Conservation (phyloP, 2,113 vertebrate genomes). For the Epinephelus cyanopodus region DNA sequence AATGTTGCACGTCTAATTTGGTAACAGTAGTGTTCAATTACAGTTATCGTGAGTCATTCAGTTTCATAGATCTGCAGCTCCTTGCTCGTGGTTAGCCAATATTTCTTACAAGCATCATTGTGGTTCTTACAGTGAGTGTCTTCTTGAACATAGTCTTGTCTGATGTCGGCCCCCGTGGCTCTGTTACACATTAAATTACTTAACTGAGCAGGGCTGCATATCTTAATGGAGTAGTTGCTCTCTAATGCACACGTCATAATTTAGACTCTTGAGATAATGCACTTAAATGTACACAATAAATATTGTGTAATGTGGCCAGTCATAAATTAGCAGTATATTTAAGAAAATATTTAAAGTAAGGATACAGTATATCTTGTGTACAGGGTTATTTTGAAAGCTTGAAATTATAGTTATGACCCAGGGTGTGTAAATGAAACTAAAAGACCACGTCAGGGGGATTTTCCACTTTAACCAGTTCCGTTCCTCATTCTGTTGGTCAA, state of each 20-base stretch:
- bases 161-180: neutral
- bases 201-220: neutral
- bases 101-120: conserved; percentile 20
- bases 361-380: neutral
- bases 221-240: conserved; percentile 1
- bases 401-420: neutral
- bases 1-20: conserved; percentile 24
- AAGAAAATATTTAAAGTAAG: neutral
- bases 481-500: conserved; percentile 19
- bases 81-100: conserved; percentile 23
- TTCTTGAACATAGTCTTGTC: neutral
- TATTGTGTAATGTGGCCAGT: neutral
- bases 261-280: neutral
- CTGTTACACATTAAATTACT: neutral
- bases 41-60: conserved; percentile 53
- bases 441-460: neutral
- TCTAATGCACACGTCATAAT: neutral
- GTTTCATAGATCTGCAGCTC: conserved; percentile 17
- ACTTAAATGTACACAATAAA: neutral
- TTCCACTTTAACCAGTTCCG: conserved; percentile 19
- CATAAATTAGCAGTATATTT: neutral
- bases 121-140: conserved; percentile 9
- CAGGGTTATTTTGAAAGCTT: neutral
- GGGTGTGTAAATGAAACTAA: conserved; percentile 9
- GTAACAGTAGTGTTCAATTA: conserved; percentile 29